Conservation (phyloP, 2,113 vertebrate genomes). For the Silurus meridionalis region DNA sequence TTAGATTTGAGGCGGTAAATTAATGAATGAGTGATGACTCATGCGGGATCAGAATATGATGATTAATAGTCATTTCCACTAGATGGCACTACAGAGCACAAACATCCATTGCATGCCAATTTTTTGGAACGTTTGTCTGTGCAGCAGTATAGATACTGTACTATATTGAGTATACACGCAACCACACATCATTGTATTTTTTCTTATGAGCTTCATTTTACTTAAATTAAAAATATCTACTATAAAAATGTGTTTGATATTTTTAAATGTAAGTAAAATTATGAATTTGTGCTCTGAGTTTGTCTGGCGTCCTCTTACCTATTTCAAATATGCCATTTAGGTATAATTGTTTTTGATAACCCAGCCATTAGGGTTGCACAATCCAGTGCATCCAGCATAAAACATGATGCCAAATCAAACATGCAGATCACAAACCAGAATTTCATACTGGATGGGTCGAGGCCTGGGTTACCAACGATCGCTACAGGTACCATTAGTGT, state of each 20-base stretch:
- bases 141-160: background rate
- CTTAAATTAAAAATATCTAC: background rate
- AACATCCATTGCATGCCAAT: background rate
- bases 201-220: background rate
- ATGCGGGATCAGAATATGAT: background rate
- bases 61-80: background rate
- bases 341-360: background rate
- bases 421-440: too few species aligned
- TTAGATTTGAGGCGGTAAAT: background rate
- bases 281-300: background rate
- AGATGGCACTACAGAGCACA: background rate
- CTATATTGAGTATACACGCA: too few species aligned
- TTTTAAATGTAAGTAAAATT: too few species aligned
- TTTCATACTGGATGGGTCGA: too few species aligned
- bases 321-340: background rate
- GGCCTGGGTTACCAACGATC: too few species aligned
- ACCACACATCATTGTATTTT: background rate
- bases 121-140: background rate
- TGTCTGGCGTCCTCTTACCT: background rate
- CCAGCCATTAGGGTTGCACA: too few species aligned
- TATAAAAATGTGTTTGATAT: too few species aligned
- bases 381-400: too few species aligned
- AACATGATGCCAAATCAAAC: too few species aligned
- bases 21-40: background rate
- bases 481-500: too few species aligned